These are phyloP conservation scores for Pelosia muscerda DNA, from an alignment of 2,888 invertebrate genomes.

Conservation along the genomic window DNA sequence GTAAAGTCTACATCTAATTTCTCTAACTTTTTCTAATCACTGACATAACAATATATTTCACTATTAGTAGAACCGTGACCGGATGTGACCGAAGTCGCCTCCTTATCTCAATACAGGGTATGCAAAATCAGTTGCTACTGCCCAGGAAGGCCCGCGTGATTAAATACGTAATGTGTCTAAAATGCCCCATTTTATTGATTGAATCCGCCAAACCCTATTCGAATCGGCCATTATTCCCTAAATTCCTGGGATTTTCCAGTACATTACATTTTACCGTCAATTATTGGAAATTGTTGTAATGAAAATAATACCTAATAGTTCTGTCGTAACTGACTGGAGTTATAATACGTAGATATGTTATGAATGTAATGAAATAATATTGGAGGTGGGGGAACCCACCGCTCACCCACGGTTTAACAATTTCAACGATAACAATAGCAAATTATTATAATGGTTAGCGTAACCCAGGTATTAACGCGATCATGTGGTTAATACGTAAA, in stretches of 20 bases:
- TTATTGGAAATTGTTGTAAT: constrained; percentile 34
- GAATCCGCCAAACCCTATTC: constrained; percentile 17
- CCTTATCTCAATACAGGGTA: too few relatives aligned
- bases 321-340: constrained; percentile 10
- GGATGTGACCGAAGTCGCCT: too few relatives aligned
- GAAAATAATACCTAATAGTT: constrained; percentile 25
- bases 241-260: constrained; percentile 21
- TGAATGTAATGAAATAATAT: neutral
- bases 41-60: too few relatives aligned
- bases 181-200: constrained; percentile 5
- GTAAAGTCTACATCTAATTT: too few relatives aligned
- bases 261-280: constrained; percentile 35
- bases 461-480: too few relatives aligned
- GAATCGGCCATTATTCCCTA: constrained; percentile 22
- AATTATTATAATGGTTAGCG: too few relatives aligned
- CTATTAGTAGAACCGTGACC: too few relatives aligned
- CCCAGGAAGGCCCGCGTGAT: neutral
- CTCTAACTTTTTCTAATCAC: too few relatives aligned
- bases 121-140: neutral
- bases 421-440: neutral
- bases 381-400: too few relatives aligned
- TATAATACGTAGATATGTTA: constrained; percentile 16
- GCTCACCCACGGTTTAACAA: too few relatives aligned
- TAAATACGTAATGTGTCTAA: constrained; percentile 1
- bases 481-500: too few relatives aligned